These are phyloP conservation scores for Coelinius sp. DNA, from an alignment of 2,888 invertebrate genomes.

Conservation along the genomic window DNA sequence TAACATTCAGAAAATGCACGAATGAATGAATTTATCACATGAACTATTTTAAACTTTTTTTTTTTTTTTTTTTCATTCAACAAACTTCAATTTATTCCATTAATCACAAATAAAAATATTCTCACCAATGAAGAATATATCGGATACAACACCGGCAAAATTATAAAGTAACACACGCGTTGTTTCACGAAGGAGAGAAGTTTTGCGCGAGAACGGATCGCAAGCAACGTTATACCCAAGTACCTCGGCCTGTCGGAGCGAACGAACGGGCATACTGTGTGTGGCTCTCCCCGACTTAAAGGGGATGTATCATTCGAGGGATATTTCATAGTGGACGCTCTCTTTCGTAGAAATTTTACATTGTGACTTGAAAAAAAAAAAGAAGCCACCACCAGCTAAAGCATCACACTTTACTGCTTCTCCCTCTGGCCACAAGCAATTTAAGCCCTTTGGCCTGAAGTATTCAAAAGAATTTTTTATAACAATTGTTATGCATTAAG, in stretches of 20 bases:
- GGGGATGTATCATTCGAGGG: constrained; percentile 45
- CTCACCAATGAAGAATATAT: neutral
- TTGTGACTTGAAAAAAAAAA: constrained; percentile 6
- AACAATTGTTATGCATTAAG: neutral
- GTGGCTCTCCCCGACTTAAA: constrained; percentile 50
- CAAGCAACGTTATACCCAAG: constrained; percentile 24
- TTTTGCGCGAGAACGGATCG: constrained; percentile 35
- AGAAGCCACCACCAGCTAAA: neutral
- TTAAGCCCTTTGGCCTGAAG: neutral
- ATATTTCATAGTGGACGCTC: constrained; percentile 6
- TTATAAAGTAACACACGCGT: constrained; percentile 8
- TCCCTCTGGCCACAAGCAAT: constrained; percentile 17
- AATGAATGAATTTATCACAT: no score
- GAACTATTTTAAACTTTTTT: no score
- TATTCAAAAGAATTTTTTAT: constrained; percentile 9
- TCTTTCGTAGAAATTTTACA: neutral
- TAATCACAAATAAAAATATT: neutral
- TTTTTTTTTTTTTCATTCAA: neutral
- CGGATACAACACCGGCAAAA: constrained; percentile 1
- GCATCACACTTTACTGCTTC: constrained; percentile 1
- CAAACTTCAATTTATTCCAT: neutral
- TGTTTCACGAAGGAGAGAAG: constrained; percentile 29
- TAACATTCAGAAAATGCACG: no score
- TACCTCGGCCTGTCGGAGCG: constrained; percentile 27
- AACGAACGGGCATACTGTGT: constrained; percentile 37